Base-by-base conservation (phyloP, 2,888 invertebrate species). In the Drosophila prostipennis region DNA sequence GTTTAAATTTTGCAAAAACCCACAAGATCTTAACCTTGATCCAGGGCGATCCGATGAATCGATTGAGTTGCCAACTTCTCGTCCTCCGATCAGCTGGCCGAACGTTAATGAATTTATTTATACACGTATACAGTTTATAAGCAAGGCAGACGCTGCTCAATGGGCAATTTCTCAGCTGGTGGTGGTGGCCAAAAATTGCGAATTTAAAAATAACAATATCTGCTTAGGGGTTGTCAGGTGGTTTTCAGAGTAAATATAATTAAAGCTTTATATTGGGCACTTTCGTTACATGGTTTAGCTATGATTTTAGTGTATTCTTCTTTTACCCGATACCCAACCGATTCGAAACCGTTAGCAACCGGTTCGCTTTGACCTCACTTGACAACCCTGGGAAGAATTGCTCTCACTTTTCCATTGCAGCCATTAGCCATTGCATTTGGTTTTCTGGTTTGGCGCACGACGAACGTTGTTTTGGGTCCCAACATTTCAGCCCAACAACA, bases 101-200 rank as follows among this genome's bases (percentile, higher is more conserved):
- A 67, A 61, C 77, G 89, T 80, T 87, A 85, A 86, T 87, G 88
- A 86, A 86, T 80, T 74, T 87, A 86, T 87, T 87, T 86, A 57
- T 87, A 82, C 52, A 67, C 37, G 26, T 8, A 51, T 49, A 45
- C 37, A 36, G 55, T 46, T 46, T 69, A 68, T 39, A 64, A 45
- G 54, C 53, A 68, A 67, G 67, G 46, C 49, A 63, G 63, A 64
- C 56, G 51, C 36, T 40, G 51, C 54, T 55, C 68, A 54, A 51
- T 61, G 51, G 54, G 37, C 43, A 36, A 64, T 65, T 53, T 64
- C 49, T 60, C 51, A 32, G 32, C 29, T 46, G 45, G 36, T 36
- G 37, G 37, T 43, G 23, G 40, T 72, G 71, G 51, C 56, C 59
- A 76, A 80, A 72, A 48, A 48, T 34, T 56, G 19, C 36, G 10